Base-by-base conservation (phyloP, 2,113 vertebrate genomes). In the Phaetusa simplex region DNA sequence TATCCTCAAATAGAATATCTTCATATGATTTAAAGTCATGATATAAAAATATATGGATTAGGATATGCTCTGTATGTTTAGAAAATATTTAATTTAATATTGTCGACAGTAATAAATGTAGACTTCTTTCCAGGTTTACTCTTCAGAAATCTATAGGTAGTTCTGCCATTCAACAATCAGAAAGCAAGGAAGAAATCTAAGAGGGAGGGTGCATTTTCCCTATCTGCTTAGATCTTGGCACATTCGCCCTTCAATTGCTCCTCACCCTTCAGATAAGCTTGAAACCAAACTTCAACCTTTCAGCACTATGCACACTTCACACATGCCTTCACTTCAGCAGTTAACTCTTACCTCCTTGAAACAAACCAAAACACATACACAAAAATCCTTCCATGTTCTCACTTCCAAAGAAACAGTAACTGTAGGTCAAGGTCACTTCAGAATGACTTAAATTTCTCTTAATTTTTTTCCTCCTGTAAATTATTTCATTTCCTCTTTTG, bases 241-340 rank as follows among this genome's bases (percentile, higher is more conserved):
- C 52, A 84, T 82, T 93, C 5, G 0, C 50, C 95, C 72, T 92
- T 96, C 85, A 86, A 55, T 86, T 96, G 88, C 80, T 94, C 88
- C 94, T 96, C 83, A 89, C 76, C 56, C 86, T 71, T 86, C 82
- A 93, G 82, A 97, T 83, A 96, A 94, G 88, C 67, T 81, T 93
- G 76, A 92, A 96, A 94, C 59, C 47, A 92, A 94, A 93, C 92
- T 93, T 96, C 92, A 93, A 49, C 86, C 83, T 97, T 96, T 96
- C 96, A 95, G 77, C 94, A 88, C 92, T 56, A 29, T 43, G 73
- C 90, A 82, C 77, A 86, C 94, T 93, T 97, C 94, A 95, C 88
- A 95, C 83, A 93, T 96, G 97, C 92, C 93, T 96, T 87, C 77
- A 69, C 53, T 95, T 86, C 80, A 93, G 69, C 80, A 76, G 86